phyloP scores from a whole-genome alignment of 30 jellyfish, hydroid and myxozoan species.

The Rhopilema esculentum region DNA sequence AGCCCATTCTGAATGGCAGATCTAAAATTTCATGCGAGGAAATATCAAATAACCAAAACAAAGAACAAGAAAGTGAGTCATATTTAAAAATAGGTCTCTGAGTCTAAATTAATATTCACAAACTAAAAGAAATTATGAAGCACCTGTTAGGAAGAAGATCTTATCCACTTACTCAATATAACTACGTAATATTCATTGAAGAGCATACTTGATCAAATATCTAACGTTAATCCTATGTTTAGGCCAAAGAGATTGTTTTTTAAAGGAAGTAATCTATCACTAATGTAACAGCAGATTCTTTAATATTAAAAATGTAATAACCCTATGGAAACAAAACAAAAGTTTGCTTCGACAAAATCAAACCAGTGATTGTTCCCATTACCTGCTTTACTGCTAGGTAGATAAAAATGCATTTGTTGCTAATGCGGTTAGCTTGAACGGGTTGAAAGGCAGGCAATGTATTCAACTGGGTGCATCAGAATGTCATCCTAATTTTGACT shows the following conservation, averaged over 20 bases:
- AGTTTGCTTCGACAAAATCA: background rate
- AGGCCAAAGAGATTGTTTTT: background rate
- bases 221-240: too few relatives aligned
- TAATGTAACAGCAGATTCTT: background rate
- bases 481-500: background rate
- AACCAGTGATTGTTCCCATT: background rate
- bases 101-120: too few relatives aligned
- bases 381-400: background rate
- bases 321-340: background rate
- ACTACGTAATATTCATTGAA: too few relatives aligned
- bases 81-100: too few relatives aligned
- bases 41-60: too few relatives aligned
- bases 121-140: too few relatives aligned
- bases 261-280: background rate
- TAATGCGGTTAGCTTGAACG: background rate
- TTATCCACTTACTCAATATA: too few relatives aligned
- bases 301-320: background rate
- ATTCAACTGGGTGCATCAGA: background rate
- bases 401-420: background rate
- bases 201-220: too few relatives aligned
- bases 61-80: too few relatives aligned
- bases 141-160: too few relatives aligned
- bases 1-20: too few relatives aligned
- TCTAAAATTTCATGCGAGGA: too few relatives aligned
- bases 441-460: background rate